Percentiles rank a stretch among this genome's conserved stretches.
Conservation (phyloP, 2,888 invertebrate genomes). For the Lysandra bellargus region DNA sequence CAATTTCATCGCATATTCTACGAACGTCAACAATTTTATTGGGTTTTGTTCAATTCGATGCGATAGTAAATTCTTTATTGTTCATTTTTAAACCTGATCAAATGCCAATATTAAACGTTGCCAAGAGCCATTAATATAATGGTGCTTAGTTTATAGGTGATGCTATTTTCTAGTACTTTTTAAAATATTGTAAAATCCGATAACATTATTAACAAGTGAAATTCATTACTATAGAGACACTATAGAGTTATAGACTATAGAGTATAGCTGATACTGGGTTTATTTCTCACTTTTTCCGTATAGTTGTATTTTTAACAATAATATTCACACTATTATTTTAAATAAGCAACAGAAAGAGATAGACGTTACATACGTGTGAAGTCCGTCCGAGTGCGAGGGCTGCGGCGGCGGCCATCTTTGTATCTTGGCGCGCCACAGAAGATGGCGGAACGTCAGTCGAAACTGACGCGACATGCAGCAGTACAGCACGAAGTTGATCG, state of each 20-base stretch:
- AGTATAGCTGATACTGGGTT: too few species aligned
- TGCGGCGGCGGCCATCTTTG: constrained; percentile 72
- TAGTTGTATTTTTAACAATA: too few species aligned
- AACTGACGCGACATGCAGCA: constrained; percentile 97
- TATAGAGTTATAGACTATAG: too few species aligned
- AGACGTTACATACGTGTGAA: constrained; percentile 78
- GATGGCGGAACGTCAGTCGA: constrained; percentile 79
- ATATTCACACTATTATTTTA: too few species aligned
- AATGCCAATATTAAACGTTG: background rate
- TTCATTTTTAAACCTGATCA: background rate
- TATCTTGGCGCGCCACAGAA: constrained; percentile 71
- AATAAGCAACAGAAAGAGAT: background rate
- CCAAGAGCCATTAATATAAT: background rate
- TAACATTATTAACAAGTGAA: too few species aligned
- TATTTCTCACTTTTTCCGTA: too few species aligned
- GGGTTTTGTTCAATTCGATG: background rate
- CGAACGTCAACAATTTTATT: background rate
- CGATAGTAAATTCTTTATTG: background rate
- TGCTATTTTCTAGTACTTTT: too few species aligned
- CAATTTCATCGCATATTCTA: background rate
- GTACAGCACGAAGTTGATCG: constrained; percentile 96
- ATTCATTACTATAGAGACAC: too few species aligned
- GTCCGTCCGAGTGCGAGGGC: constrained; percentile 81
- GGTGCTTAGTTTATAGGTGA: too few species aligned
- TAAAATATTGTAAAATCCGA: too few species aligned